These are phyloP conservation scores for Balaenoptera acutorostrata DNA, from an alignment of 2,113 vertebrate species.

Conservation along the genomic window DNA sequence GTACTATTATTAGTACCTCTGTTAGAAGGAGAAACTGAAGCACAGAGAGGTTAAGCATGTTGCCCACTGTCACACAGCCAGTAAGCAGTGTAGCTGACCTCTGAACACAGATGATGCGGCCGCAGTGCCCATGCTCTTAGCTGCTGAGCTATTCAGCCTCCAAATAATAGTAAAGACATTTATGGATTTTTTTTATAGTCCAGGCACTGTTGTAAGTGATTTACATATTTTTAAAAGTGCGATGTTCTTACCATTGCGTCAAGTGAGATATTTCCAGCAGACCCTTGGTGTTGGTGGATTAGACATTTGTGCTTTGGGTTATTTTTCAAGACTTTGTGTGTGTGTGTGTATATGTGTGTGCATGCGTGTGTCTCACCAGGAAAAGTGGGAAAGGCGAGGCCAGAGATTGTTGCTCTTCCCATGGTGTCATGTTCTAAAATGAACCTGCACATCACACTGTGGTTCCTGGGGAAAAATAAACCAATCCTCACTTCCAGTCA, in stretches of 20 bases:
- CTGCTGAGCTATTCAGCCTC: neutral
- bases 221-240: neutral
- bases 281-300: neutral
- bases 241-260: neutral
- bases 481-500: slow-evolving; percentile 27
- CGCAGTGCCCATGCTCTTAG: neutral
- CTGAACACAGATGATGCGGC: neutral
- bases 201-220: neutral
- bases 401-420: neutral
- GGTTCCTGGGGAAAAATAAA: slow-evolving; percentile 39
- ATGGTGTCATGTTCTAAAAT: neutral
- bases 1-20: fast-evolving
- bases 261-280: neutral
- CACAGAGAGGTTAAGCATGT: neutral
- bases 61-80: neutral
- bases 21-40: neutral
- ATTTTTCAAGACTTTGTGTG: neutral
- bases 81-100: neutral
- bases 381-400: neutral
- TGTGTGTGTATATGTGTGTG: neutral
- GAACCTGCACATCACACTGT: neutral
- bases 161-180: neutral
- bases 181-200: neutral
- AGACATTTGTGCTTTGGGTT: neutral
- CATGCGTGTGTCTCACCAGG: neutral